Percentiles rank a stretch among this genome's conserved stretches.
These are phyloP conservation scores for Eulithis testata DNA, from an alignment of 2,888 invertebrate genomes.

Conservation along the genomic window DNA sequence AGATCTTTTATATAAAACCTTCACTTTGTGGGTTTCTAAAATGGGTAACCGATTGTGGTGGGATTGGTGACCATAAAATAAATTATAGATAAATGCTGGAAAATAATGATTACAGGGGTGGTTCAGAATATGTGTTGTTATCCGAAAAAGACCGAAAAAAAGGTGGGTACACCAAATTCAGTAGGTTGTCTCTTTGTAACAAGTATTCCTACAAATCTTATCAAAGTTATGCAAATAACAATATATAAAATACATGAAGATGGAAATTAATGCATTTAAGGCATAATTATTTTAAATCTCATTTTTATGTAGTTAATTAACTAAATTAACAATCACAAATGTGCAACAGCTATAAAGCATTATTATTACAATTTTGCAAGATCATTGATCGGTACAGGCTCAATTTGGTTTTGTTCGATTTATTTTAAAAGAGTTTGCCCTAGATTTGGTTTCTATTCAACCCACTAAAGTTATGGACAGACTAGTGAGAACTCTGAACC, in stretches of 20 bases:
- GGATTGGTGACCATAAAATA: not conserved
- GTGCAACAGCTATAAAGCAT: slow-evolving; percentile 15
- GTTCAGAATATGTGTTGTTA: not conserved
- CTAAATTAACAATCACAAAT: slow-evolving; percentile 10
- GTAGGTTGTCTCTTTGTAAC: not conserved
- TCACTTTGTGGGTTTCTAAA: not conserved
- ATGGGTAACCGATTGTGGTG: not conserved
- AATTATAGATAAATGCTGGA: not conserved
- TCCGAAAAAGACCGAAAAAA: not conserved
- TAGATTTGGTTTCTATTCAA: no score
- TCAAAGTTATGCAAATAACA: not conserved
- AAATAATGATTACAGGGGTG: not conserved
- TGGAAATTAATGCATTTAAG: not conserved
- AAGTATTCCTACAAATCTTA: not conserved
- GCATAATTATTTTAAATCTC: not conserved
- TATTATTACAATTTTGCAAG: slow-evolving; percentile 3
- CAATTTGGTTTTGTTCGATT: not conserved
- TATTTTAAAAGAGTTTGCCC: not conserved
- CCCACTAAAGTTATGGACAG: no score
- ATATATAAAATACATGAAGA: not conserved
- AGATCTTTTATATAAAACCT: not conserved
- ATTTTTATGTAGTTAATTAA: not conserved
- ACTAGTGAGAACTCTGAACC: no score
- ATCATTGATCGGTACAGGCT: slow-evolving; percentile 3
- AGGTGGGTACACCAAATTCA: not conserved